Percentiles rank a stretch among this genome's conserved stretches.
Evolutionary conservation across 2,113 vertebrate species (phyloP).

Genomic region (Sphyrna mokarran): DNA sequence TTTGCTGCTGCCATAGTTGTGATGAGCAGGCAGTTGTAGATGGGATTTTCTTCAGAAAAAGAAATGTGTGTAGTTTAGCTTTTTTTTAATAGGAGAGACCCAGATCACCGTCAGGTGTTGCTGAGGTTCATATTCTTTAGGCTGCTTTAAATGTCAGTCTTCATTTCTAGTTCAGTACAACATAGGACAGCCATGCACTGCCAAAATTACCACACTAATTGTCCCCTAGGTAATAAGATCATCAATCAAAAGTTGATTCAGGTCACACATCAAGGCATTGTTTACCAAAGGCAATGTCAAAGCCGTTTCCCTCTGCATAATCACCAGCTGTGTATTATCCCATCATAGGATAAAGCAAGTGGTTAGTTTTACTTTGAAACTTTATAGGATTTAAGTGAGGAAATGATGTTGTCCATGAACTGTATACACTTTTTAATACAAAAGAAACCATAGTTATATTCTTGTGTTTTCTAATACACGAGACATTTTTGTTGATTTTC

Average conservation of each 20-base stretch:
- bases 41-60: background rate
- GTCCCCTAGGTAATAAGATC: background rate
- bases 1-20: background rate
- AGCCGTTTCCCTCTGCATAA: no score
- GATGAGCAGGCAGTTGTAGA: background rate
- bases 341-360: background rate
- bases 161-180: background rate
- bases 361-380: background rate
- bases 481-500: background rate
- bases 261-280: background rate
- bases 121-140: background rate
- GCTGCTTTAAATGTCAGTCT: background rate
- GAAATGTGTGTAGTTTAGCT: background rate
- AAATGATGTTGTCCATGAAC: no score
- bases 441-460: background rate
- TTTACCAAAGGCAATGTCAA: background rate
- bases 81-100: background rate
- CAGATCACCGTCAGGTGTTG: background rate
- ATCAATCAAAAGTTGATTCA: conserved; percentile 5
- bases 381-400: no score
- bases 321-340: background rate
- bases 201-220: background rate
- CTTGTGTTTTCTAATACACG: background rate
- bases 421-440: background rate
- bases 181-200: background rate